Conservation (phyloP, 2,797 vertebrate species). For the Galagoides demidoff region DNA sequence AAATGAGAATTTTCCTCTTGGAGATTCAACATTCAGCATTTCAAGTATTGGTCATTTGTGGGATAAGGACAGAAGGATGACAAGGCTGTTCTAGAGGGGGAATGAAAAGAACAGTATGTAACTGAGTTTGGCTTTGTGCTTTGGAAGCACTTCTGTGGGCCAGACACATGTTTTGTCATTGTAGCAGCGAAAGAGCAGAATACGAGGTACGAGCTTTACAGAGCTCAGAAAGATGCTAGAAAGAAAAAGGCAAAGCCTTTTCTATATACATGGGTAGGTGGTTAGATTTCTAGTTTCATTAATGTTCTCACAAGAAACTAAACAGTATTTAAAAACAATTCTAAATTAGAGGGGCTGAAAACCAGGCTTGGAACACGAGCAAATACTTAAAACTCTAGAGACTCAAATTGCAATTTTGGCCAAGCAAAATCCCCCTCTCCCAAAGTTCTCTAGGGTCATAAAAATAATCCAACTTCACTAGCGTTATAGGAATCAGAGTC, state of each 20-base stretch:
- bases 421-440: neutral
- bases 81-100: neutral
- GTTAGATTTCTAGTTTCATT: slow-evolving; percentile 54
- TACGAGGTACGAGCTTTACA: slow-evolving; percentile 14
- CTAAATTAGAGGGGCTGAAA: neutral
- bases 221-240: slow-evolving; percentile 28
- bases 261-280: neutral
- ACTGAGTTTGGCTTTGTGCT: slow-evolving; percentile 24
- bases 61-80: slow-evolving; percentile 12
- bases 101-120: neutral
- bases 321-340: neutral
- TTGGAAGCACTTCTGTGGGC: slow-evolving; percentile 32
- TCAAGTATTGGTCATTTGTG: slow-evolving; percentile 59
- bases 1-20: slow-evolving; percentile 53
- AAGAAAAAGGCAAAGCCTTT: neutral
- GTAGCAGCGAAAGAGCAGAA: neutral
- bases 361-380: neutral
- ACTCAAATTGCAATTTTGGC: neutral
- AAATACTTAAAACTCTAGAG: slow-evolving; percentile 30
- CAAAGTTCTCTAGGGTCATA: neutral
- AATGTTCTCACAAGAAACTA: slow-evolving; percentile 8
- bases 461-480: neutral
- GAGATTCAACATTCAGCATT: slow-evolving; percentile 64
- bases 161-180: neutral
- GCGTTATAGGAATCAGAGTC: neutral